These are phyloP conservation scores for Neomicropteryx cornuta DNA, from an alignment of 1,140 invertebrate species.

Conservation along the genomic window DNA sequence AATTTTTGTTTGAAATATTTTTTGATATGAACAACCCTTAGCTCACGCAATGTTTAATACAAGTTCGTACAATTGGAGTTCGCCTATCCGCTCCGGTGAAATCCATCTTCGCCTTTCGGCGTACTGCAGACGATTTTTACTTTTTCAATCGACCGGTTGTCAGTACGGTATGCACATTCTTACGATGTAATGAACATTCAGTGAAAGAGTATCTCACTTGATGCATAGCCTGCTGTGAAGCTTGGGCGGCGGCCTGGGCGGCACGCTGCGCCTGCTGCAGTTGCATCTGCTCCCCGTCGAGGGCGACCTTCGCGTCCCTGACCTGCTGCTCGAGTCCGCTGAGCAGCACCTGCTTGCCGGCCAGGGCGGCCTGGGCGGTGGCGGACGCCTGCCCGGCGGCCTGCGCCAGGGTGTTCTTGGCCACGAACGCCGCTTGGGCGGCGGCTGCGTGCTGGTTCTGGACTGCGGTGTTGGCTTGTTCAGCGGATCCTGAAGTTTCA, in stretches of 20 bases:
- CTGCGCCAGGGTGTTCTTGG: conserved; percentile 59
- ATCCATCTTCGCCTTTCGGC: no score
- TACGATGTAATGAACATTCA: not conserved
- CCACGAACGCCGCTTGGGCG: conserved; percentile 55
- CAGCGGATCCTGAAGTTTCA: conserved; percentile 63
- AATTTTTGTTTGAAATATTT: no score
- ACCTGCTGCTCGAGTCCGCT: conserved; percentile 54
- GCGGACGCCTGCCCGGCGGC: conserved; percentile 53
- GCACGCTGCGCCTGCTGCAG: conserved; percentile 53
- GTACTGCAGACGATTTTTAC: no score
- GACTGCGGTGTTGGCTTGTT: conserved; percentile 55
- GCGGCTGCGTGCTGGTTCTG: conserved; percentile 53
- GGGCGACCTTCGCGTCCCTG: conserved; percentile 46
- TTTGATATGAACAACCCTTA: no score
- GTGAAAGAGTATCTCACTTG: conserved; percentile 33
- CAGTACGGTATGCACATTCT: no score
- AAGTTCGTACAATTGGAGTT: no score
- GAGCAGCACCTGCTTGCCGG: conserved; percentile 55
- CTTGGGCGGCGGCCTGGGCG: conserved; percentile 47
- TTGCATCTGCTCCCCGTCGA: conserved; percentile 53
- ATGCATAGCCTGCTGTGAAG: conserved; percentile 54
- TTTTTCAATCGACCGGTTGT: no score
- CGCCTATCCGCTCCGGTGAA: no score
- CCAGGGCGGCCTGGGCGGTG: conserved; percentile 55
- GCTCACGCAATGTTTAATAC: no score